Conservation (phyloP, 1,140 invertebrate genomes). For the Wiebesia pumilae region DNA sequence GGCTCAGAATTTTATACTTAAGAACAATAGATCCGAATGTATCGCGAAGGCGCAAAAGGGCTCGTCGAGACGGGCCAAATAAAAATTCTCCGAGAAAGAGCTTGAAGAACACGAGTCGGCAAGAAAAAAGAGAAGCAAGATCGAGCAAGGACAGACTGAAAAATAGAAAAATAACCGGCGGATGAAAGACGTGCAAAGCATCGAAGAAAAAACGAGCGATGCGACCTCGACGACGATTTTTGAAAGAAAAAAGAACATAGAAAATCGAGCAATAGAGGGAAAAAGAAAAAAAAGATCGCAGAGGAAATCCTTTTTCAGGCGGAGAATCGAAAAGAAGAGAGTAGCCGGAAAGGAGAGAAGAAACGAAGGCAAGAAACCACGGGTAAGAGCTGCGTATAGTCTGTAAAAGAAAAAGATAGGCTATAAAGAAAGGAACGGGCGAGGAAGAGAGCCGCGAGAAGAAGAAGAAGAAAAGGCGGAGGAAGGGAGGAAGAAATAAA, state of each 20-base stretch:
- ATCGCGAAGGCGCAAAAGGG: conserved; percentile 8
- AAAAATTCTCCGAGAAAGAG: conserved; percentile 28
- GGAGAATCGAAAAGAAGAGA: conserved; percentile 2
- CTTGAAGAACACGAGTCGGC: conserved; percentile 28
- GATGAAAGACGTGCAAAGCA: conserved; percentile 17
- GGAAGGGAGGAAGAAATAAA: conserved; percentile 21
- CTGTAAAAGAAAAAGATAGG: not conserved
- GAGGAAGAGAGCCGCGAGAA: not conserved
- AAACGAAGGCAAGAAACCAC: not conserved
- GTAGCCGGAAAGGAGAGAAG: not conserved
- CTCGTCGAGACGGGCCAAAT: conserved; percentile 1
- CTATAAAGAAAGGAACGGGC: not conserved
- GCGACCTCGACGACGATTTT: conserved; percentile 5
- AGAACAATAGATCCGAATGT: not conserved
- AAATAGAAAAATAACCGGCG: conserved; percentile 17
- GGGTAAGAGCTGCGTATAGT: not conserved
- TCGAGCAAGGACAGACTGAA: conserved; percentile 48
- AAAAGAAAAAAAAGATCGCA: conserved; percentile 29
- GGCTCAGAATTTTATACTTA: not conserved
- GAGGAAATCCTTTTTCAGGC: conserved; percentile 26
- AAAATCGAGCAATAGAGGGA: not conserved
- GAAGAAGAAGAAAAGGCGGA: conserved; percentile 1
- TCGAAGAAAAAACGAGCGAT: conserved; percentile 13
- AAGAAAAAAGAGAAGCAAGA: conserved; percentile 20
- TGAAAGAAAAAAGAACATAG: not conserved